Evolutionary conservation across 2,113 vertebrate species (phyloP).

Genomic region (Oryzias celebensis): DNA sequence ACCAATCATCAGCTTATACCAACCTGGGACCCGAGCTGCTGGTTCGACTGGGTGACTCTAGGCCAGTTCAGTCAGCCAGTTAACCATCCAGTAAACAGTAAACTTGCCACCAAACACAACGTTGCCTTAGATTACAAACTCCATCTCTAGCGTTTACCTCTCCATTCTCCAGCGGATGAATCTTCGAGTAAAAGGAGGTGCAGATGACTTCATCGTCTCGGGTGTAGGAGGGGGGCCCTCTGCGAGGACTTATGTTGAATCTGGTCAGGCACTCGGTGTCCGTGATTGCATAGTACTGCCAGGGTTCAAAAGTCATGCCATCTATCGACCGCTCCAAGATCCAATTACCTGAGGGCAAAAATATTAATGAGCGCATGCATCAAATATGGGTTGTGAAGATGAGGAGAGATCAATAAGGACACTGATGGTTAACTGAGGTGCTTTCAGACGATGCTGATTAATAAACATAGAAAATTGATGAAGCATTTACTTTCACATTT

Average conservation of each 20-base stretch:
- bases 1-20: no score
- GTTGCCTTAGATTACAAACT: neutral
- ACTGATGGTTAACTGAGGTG: conserved; percentile 15
- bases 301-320: conserved; percentile 84
- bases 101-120: neutral
- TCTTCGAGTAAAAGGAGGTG: conserved; percentile 95
- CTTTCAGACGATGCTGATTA: conserved; percentile 39
- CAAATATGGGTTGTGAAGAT: conserved; percentile 1
- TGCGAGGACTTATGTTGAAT: conserved; percentile 87
- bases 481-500: conserved; percentile 25
- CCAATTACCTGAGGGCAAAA: conserved; percentile 82
- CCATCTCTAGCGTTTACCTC: conserved; percentile 80
- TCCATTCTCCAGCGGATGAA: conserved; percentile 96
- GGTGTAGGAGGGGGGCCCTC: conserved; percentile 86
- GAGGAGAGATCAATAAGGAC: conserved; percentile 41
- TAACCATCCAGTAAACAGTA: no score
- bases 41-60: no score
- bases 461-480: conserved; percentile 58
- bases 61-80: no score
- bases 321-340: conserved; percentile 92
- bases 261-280: conserved; percentile 91
- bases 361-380: conserved; percentile 24
- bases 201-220: conserved; percentile 96
- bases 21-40: no score
- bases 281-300: conserved; percentile 96